Base-by-base conservation (phyloP, 1,140 invertebrate genomes). In the Drosophila nebulosa region DNA sequence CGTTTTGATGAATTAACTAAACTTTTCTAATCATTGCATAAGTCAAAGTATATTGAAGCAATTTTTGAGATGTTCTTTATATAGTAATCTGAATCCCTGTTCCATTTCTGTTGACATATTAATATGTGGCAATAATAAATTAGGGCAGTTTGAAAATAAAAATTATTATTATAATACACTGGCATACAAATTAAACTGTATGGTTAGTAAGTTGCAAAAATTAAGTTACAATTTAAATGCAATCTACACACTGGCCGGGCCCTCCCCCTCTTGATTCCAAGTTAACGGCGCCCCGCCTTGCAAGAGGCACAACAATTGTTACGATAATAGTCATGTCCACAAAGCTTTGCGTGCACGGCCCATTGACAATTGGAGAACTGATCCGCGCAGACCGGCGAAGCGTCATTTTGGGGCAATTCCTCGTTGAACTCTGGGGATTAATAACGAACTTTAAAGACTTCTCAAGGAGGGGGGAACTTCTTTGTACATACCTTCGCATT, bases 321-420 rank as follows among this genome's bases (percentile, higher is more conserved):
- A 30, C 94, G 93, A 91, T 97, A 97, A 91, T 96, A 97, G 62
- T 95, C 94, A 88, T 96, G 97, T 79, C 94, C 94, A 90, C 96
- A 97, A 0, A 97, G 93, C 42, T 96, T 92, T 7, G 96, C 95
- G 91, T 96, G 95, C 0, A 95, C 94, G 0, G 96, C 96, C 67
- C 96, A 92, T 59, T 94, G 92, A 89, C 96, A 97, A 88, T 96
- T 96, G 9, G 92, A 77, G 71, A 96, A 94, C 77, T 93, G 94
- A 89, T 98, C 96, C 50, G 93, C 92, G 79, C 97, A 98, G 46
- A 90, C 36, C 4, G 66, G 24, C 9, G 68, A 50, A 51, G 73
- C 56, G 52, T 91, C 83, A 59, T 86, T 85, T 66, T 90, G 90
- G 3, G 84, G 42, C 16, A 68, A 56, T 62, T 91, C 74, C 10